Evolutionary conservation across 2,888 invertebrate species (phyloP).

Genomic region (Nemurella pictetii): DNA sequence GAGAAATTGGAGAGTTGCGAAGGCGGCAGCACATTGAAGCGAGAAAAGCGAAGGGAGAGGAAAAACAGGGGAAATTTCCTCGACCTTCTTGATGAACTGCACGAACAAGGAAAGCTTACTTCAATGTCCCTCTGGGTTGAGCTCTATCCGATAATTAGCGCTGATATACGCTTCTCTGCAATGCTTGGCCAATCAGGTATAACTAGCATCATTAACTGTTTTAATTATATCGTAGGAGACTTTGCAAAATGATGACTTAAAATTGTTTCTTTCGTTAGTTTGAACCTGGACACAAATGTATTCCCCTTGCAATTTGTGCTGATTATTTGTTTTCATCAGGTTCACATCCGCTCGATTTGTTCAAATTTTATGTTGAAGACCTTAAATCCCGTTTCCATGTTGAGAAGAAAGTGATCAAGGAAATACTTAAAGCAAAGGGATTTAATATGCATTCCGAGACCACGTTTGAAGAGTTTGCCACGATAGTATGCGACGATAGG

Average conservation of each 20-base stretch:
- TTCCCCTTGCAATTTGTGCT: not conserved
- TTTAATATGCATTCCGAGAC: slow-evolving; percentile 80
- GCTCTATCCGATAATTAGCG: slow-evolving; percentile 90
- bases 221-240: no score
- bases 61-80: slow-evolving; percentile 95
- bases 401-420: slow-evolving; percentile 96
- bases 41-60: slow-evolving; percentile 83
- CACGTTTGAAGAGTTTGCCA: slow-evolving; percentile 94
- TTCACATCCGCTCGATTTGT: slow-evolving; percentile 95
- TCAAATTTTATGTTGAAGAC: slow-evolving; percentile 99
- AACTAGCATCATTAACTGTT: not conserved
- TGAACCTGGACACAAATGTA: no score
- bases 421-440: slow-evolving; percentile 86
- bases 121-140: slow-evolving; percentile 99
- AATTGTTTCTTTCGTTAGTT: no score
- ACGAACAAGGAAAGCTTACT: slow-evolving; percentile 95
- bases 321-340: slow-evolving; percentile 48
- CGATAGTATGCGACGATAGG: slow-evolving; percentile 91
- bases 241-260: no score
- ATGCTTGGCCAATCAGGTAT: slow-evolving; percentile 78
- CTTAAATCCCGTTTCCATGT: slow-evolving; percentile 96
- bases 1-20: slow-evolving; percentile 91
- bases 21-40: slow-evolving; percentile 83
- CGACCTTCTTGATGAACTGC: slow-evolving; percentile 83
- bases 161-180: slow-evolving; percentile 92